Conservation (phyloP, 1,140 invertebrate species). For the Heliconius hermathena region DNA sequence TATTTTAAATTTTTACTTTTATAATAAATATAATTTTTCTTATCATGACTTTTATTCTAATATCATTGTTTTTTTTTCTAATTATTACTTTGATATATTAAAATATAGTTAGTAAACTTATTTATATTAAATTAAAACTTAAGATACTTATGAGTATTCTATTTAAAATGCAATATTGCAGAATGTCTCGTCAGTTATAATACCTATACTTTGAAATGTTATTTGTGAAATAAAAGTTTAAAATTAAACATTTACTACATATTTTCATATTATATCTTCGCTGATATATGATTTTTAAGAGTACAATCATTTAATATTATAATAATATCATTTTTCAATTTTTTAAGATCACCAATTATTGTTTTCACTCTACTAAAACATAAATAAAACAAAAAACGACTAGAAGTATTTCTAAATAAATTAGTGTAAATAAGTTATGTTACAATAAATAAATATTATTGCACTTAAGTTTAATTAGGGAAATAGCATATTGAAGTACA, state of each 20-base stretch:
- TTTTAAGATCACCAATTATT: background rate
- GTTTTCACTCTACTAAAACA: background rate
- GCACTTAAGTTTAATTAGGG: constrained; percentile 5
- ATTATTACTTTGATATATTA: constrained; percentile 42
- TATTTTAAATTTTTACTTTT: constrained; percentile 29
- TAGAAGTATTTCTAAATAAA: constrained; percentile 6
- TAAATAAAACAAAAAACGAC: background rate
- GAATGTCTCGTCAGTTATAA: background rate
- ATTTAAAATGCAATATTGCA: constrained; percentile 12
- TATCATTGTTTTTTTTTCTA: constrained; percentile 42
- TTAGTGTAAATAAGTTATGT: background rate
- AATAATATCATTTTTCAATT: background rate
- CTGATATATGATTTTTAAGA: background rate
- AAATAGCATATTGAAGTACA: background rate
- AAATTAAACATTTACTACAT: background rate
- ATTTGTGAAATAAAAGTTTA: background rate
- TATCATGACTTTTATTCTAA: constrained; percentile 49
- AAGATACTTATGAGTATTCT: constrained; percentile 23
- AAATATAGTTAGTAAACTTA: constrained; percentile 18
- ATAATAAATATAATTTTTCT: constrained; percentile 38
- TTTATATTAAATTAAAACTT: constrained; percentile 24
- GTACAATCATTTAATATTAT: background rate
- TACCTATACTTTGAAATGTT: background rate
- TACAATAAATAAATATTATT: constrained; percentile 6
- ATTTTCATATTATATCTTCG: too few relatives aligned